Percentiles rank a stretch among this genome's conserved stretches.
phyloP scores from a whole-genome alignment of 1,140 invertebrate genomes.

The Drosophila lowei region DNA sequence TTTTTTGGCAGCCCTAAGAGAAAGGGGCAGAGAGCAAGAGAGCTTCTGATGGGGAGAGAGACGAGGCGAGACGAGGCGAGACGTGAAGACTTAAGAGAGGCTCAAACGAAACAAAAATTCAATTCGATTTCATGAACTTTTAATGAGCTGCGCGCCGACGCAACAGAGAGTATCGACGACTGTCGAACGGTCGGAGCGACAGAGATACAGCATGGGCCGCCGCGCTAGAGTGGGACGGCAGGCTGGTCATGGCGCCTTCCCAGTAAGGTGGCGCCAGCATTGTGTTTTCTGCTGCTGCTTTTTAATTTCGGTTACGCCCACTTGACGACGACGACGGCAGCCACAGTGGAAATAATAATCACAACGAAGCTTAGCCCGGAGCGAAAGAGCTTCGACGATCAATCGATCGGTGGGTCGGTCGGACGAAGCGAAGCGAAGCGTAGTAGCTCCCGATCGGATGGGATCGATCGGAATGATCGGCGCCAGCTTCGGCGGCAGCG shows the following conservation, averaged over 20 bases:
- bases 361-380: conserved; percentile 39
- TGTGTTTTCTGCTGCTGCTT: conserved; percentile 46
- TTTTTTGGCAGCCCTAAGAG: conserved; percentile 31
- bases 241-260: conserved; percentile 58
- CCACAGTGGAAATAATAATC: conserved; percentile 57
- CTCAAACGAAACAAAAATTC: conserved; percentile 34
- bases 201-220: conserved; percentile 25
- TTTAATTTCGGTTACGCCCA: conserved; percentile 79
- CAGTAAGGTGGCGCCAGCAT: conserved; percentile 78
- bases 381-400: conserved; percentile 54
- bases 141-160: conserved; percentile 44
- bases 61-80: not conserved
- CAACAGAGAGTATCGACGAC: conserved; percentile 5
- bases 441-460: not conserved
- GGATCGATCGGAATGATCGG: conserved; percentile 39
- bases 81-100: conserved; percentile 48
- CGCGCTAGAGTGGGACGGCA: conserved; percentile 28
- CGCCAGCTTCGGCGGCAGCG: conserved; percentile 30
- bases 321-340: conserved; percentile 53
- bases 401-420: conserved; percentile 41
- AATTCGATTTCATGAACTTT: conserved; percentile 48
- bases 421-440: not conserved
- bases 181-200: conserved; percentile 9
- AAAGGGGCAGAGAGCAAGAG: conserved; percentile 7
- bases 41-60: too few relatives aligned